Base-by-base conservation (phyloP, 92 coral and sea anemone species). In the Epizoanthus scotinus region DNA sequence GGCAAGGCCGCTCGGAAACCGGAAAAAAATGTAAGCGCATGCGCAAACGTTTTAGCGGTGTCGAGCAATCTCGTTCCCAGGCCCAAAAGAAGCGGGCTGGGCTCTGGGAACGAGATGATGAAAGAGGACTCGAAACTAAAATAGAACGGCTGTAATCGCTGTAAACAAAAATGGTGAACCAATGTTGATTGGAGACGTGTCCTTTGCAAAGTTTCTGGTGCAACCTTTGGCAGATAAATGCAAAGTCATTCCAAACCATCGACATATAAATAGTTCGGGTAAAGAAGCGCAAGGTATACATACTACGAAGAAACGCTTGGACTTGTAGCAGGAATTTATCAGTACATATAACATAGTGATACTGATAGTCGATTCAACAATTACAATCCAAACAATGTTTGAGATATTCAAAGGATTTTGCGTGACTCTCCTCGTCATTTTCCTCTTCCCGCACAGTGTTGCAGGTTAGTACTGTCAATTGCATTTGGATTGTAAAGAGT, bases 141-240 rank as follows among this genome's bases (percentile, higher is more conserved):
- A 58, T 59, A 75, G 81, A 59, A 64, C 70, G 38, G 42, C 70
- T 8, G 47, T 29, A 64, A 36, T 75, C 81, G 44, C 29, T 14
- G 36, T 75, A 75, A 75, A 75, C 81, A 75, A 75, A n/a, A 31
- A 75, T 75, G 81, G 81, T 57, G 69, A 59, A 40, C 81, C 81
- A 75, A 75, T 75, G 81, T 75, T 58, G 67, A 75, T 12, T 59
- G 6, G 81, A 75, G 57, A 75, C 81, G 81, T 75, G 81, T 75
- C 59, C 67, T 75, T 75, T 36, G 55, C 25, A 13, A 54, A 31
- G 47, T 17, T 55, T 62, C 64, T 73, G 64, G 79, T 55, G 81
- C 68, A 75, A 75, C 22, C 47, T 7, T 55, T 73, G 38, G 67
- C n/a, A 58, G 21, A 6, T 75, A 59, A 38, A 59, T 58, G 68